Evolutionary conservation across 2,888 invertebrate species (phyloP), one percentile per base, ranked within the genome.

Genomic region (Acleris emargana): DNA sequence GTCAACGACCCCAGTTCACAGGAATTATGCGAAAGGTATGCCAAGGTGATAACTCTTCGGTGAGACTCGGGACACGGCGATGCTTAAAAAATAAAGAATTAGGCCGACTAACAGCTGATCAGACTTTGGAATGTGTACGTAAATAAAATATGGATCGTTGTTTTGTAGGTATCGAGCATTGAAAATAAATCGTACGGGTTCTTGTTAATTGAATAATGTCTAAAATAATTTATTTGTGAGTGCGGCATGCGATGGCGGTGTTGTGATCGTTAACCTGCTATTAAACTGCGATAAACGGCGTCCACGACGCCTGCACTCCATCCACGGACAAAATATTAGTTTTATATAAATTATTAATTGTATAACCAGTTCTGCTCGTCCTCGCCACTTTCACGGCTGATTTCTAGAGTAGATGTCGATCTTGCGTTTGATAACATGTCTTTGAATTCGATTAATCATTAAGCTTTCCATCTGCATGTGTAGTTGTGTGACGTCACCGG

Each of bases 321-420:
- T 69, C 71, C 72, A 75, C 71, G 61, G 73, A 69, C 71, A 73
- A 73, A 77, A 77, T 78, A 80, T 69, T 69, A 70, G 75, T 76
- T 83, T 80, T 78, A 83, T 83, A 81, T 84, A 86, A 88, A 86
- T 84, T 76, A 78, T 71, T 68, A 74, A 80, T 80, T 83, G 83
- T 73, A 81, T 76, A 87, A 85, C 84, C 83, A 79, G 85, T 87
- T 89, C 58, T 75, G 74, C 71, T 80, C 80, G 76, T 83, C 82
- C 76, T 83, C 80, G 76, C 71, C 77, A 86, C 90, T 90, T 90
- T 90, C 90, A 82, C 88, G 76, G 68, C 76, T 76, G 83, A 85
- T 86, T 87, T 88, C 86, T 89, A 87, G 76, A 76, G 73, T 79
- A 78, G 77, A 79, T 73, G 76, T 70, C 74, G 75, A 79, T 80